These are phyloP conservation scores for Scaptomyza parva DNA, from an alignment of 2,888 invertebrate genomes.

Conservation along the genomic window DNA sequence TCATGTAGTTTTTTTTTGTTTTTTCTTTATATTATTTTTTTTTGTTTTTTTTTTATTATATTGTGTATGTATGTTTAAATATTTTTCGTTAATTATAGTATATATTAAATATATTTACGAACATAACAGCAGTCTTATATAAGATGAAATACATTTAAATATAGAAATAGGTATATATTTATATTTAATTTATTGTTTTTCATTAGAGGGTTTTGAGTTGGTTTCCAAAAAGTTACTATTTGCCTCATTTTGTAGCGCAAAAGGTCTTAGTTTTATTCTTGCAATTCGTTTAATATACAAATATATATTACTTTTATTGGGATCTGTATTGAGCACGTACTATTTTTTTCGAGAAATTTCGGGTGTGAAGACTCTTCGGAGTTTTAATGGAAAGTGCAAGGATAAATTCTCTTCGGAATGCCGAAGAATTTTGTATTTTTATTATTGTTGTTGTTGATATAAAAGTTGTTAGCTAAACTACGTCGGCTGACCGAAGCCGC, in stretches of 20 bases:
- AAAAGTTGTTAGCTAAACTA: slow-evolving; percentile 72
- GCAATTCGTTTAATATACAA: slow-evolving; percentile 16
- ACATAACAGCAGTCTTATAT: slow-evolving; percentile 85
- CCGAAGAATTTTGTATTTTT: slow-evolving; percentile 30
- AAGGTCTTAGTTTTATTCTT: slow-evolving; percentile 2
- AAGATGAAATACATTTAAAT: slow-evolving; percentile 82
- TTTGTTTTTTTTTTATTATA: slow-evolving; percentile 28
- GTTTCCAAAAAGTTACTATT: slow-evolving; percentile 50
- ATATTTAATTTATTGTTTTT: slow-evolving; percentile 75
- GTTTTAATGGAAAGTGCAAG: slow-evolving; percentile 22
- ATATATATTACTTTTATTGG: not conserved
- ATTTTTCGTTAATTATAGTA: slow-evolving; percentile 79
- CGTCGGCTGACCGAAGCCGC: slow-evolving; percentile 49
- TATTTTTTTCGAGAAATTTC: not conserved
- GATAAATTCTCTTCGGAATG: slow-evolving; percentile 25
- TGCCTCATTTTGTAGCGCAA: slow-evolving; percentile 42
- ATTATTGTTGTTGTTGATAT: slow-evolving; percentile 43
- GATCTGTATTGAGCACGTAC: slow-evolving; percentile 9
- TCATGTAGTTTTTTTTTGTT: slow-evolving; percentile 38
- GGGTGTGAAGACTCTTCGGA: not conserved
- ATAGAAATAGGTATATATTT: slow-evolving; percentile 68
- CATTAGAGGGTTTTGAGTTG: slow-evolving; percentile 72
- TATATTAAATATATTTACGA: slow-evolving; percentile 84
- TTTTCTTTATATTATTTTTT: slow-evolving; percentile 22
- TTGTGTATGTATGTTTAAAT: slow-evolving; percentile 43